Base-by-base conservation (phyloP, 2,888 invertebrate genomes). In the Piscicola geometra region DNA sequence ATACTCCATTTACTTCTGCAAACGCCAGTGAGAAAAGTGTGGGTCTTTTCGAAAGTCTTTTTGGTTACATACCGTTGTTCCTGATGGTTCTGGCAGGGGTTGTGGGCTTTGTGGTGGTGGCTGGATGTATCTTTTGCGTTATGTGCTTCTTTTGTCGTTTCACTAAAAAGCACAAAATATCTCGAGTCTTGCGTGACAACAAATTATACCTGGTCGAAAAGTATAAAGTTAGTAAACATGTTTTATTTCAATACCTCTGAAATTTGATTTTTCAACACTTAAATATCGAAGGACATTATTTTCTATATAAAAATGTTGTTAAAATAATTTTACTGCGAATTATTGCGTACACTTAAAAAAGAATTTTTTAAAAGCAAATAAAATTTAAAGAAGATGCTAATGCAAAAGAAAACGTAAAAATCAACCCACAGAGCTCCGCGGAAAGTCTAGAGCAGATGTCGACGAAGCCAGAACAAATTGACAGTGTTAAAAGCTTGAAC, bases 101-200 rank as follows among this genome's bases (percentile, higher is more conserved):
- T 32, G 56, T 71, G 1, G 71, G 71, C 25, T 36, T 33, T 5
- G 28, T 71, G 21, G 36, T 71, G 3, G 56, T 71, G n/a, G n/a
- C 52, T 3, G 32, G 71, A 5, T 71, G 71, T 25, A 15, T 71
- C 28, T 18, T 47, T 25, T 71, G 71, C n/a, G 71, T 25, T 18
- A 50, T 71, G 71, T 50, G 25, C 32, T 32, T 71, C 71, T 50
- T 71, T 32, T 71, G 71, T 41, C 47, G 32, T n/a, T 36, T 71
- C 28, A 30, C 56, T 1, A 71, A 52, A n/a, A 71, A 71, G 18
- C 60, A 56, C 21, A 56, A 69, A 47, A n/a, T 41, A 36, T 41
- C 69, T 41, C 21, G 41, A 41, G 69, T 41, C 36, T 25, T 35
- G 35, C 35, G 36, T 18, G n/a, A 69, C n/a, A 56, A 56, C 25